phyloP scores from a whole-genome alignment of 2,113 vertebrate species.

The Podarcis muralis region DNA sequence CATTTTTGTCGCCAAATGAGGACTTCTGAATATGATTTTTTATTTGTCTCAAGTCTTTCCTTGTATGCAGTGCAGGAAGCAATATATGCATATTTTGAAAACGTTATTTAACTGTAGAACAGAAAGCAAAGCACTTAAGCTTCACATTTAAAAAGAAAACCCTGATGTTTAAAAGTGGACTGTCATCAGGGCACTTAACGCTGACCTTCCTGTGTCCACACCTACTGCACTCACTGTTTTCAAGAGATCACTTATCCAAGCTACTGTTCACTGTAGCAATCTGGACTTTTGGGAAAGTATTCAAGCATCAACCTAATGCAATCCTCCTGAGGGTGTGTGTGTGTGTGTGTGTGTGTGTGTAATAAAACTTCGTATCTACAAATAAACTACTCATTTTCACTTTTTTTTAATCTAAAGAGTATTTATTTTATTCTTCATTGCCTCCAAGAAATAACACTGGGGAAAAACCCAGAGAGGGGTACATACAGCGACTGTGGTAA shows the following conservation, averaged over 20 bases:
- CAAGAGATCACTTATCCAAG: neutral
- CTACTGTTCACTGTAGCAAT: neutral
- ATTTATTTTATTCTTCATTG: too few relatives aligned
- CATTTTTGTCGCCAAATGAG: neutral
- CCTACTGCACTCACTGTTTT: neutral
- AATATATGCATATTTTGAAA: neutral
- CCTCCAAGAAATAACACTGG: too few relatives aligned
- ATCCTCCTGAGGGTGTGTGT: neutral
- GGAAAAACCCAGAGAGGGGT: too few relatives aligned
- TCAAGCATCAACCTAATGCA: neutral
- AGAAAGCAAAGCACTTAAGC: neutral
- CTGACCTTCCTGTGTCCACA: neutral
- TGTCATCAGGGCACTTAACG: conserved; percentile 8
- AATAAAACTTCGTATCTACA: neutral
- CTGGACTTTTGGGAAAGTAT: neutral
- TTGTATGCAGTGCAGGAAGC: neutral
- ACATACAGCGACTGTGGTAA: too few relatives aligned
- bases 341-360: too few relatives aligned
- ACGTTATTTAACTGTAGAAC: neutral
- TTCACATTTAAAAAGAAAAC: conserved; percentile 8
- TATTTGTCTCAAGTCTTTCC: neutral
- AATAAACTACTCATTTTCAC: neutral
- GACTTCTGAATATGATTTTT: neutral
- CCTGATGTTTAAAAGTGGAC: conserved; percentile 16
- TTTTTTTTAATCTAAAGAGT: too few relatives aligned